Evolutionary conservation across 2,888 invertebrate species (phyloP).

Genomic region (Cephonodes hylas): DNA sequence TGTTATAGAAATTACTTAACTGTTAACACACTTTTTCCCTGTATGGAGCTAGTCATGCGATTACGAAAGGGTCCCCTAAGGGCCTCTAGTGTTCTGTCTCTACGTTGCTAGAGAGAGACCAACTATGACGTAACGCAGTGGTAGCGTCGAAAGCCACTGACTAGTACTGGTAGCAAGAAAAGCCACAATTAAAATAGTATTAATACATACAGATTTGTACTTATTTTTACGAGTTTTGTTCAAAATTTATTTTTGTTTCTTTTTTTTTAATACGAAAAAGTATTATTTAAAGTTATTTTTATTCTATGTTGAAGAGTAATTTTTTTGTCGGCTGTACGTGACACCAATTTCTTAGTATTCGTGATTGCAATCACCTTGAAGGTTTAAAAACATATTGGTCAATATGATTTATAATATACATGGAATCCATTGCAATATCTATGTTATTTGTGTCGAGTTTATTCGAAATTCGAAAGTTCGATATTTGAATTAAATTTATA

Average conservation of each 20-base stretch:
- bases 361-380: background rate
- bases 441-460: background rate
- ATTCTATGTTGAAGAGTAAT: background rate
- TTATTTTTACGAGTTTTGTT: background rate
- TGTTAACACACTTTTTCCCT: background rate
- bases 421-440: background rate
- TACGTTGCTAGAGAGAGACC: background rate
- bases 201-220: background rate
- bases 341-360: background rate
- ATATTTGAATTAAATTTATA: background rate
- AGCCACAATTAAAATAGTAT: background rate
- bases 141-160: background rate
- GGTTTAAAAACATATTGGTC: background rate
- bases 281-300: background rate
- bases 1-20: background rate
- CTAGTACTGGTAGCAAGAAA: background rate
- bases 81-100: background rate
- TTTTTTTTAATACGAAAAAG: background rate
- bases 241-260: no score
- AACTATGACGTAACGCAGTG: slow-evolving; percentile 1
- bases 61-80: slow-evolving; percentile 3
- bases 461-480: background rate
- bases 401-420: background rate
- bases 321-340: background rate
- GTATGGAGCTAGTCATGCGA: background rate